Evolutionary conservation across 2,113 vertebrate species (phyloP).

Genomic region (Pelecanus crispus): DNA sequence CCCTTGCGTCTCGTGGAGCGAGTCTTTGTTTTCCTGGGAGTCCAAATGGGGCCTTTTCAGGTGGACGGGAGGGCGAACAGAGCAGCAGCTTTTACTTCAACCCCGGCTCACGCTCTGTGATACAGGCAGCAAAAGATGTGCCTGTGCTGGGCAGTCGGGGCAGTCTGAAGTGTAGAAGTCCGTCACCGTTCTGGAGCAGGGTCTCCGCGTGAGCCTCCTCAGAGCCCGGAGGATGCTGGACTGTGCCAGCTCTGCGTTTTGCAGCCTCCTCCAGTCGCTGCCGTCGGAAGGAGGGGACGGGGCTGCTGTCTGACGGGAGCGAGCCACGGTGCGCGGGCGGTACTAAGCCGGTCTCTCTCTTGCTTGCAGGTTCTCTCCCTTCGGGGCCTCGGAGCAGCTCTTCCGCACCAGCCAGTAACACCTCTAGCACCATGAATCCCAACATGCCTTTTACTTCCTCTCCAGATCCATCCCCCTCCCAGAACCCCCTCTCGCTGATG

Average conservation of each 20-base stretch:
- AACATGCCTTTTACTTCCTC: conserved; percentile 89
- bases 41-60: neutral
- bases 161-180: neutral
- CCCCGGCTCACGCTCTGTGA: rapidly evolving
- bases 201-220: neutral
- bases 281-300: neutral
- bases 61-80: neutral
- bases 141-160: neutral
- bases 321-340: rapidly evolving
- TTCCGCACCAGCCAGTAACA: conserved; percentile 82
- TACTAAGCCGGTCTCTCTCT: neutral
- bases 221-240: neutral
- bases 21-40: neutral
- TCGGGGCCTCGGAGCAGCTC: conserved; percentile 82
- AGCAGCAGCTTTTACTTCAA: neutral
- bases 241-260: neutral
- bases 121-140: neutral
- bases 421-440: conserved; percentile 82
- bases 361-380: conserved; percentile 68
- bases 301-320: neutral
- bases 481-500: conserved; percentile 95
- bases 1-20: neutral
- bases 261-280: neutral
- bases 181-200: neutral
- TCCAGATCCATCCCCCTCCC: conserved; percentile 83